phyloP scores from a whole-genome alignment of 2,797 vertebrate species.

The Pipistrellus pygmaeus region DNA sequence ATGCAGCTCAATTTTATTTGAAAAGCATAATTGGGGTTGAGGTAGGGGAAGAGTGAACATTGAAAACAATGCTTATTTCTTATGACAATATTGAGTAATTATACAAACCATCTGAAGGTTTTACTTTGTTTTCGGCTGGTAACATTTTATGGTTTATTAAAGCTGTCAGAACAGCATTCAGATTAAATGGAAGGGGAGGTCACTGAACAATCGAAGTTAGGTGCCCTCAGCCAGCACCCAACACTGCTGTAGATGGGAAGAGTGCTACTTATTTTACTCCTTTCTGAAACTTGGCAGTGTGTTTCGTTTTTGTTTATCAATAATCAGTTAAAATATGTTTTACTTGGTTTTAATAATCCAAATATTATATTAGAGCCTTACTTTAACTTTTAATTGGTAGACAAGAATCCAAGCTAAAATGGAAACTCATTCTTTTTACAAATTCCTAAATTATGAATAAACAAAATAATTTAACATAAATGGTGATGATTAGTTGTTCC shows the following conservation, averaged over 20 bases:
- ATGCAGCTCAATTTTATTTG: constrained; percentile 75
- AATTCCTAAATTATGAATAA: constrained; percentile 10
- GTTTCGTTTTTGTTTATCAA: not conserved
- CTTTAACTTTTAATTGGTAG: constrained; percentile 12
- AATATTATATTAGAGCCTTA: not conserved
- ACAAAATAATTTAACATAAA: constrained; percentile 3
- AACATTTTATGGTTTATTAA: constrained; percentile 77
- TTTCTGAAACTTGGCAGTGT: not conserved
- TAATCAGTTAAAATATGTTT: not conserved
- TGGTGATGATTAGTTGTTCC: not conserved
- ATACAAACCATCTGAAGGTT: constrained; percentile 41
- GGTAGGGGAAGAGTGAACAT: constrained; percentile 28
- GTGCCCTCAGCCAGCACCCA: constrained; percentile 11
- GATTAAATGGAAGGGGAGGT: constrained; percentile 33
- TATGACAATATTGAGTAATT: constrained; percentile 65
- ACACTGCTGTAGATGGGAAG: not conserved
- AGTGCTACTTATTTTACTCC: not conserved
- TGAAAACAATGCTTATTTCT: constrained; percentile 60
- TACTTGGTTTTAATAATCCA: not conserved
- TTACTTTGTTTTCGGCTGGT: constrained; percentile 67
- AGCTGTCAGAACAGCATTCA: constrained; percentile 77
- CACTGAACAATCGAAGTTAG: constrained; percentile 31
- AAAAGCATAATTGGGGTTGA: constrained; percentile 58
- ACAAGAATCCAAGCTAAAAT: not conserved
- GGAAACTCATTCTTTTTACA: not conserved